A percentile compares a stretch with the other conserved stretches of the same genome.
Conservation (phyloP, 2,797 vertebrate genomes). For the Takifugu rubripes region DNA sequence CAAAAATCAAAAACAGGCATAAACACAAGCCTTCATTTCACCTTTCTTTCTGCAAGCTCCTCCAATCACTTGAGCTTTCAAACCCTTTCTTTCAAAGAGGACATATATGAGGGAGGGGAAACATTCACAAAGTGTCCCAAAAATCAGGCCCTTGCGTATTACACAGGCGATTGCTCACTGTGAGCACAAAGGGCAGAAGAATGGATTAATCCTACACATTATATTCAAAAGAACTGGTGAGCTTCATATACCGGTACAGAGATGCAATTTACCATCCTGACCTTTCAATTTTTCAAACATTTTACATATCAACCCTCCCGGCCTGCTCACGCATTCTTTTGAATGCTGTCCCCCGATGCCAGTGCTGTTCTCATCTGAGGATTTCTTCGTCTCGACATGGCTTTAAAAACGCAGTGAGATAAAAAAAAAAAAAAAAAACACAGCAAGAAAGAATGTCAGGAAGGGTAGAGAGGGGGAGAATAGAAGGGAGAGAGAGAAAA, state of each 20-base stretch:
- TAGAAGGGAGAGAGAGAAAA: constrained; percentile 38
- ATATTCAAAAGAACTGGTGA: constrained; percentile 68
- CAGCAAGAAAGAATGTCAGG: constrained; percentile 33
- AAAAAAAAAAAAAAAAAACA: constrained; percentile 12
- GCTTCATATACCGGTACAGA: constrained; percentile 61
- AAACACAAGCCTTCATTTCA: constrained; percentile 29
- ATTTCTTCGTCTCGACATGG: constrained; percentile 52
- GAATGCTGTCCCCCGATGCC: constrained; percentile 49
- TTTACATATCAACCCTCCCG: constrained; percentile 35
- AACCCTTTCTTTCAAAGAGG: constrained; percentile 51
- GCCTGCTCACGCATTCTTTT: constrained; percentile 38
- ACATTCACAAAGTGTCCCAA: constrained; percentile 43
- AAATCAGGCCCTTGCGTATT: constrained; percentile 58
- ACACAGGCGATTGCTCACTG: constrained; percentile 52
- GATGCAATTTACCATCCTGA: constrained; percentile 74
- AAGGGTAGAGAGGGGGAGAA: constrained; percentile 30
- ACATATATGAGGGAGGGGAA: constrained; percentile 49
- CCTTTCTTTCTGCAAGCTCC: constrained; percentile 24
- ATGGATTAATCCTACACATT: constrained; percentile 73
- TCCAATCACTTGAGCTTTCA: constrained; percentile 47
- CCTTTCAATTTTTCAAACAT: constrained; percentile 72
- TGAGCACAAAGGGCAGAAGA: constrained; percentile 67
- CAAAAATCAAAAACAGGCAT: constrained; percentile 33
- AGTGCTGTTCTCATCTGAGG: constrained; percentile 50
- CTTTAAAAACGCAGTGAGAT: constrained; percentile 51